A percentile compares a stretch with the other conserved stretches of the same genome.
phyloP scores from a whole-genome alignment of 2,113 vertebrate species.

The Galeopterus variegatus region DNA sequence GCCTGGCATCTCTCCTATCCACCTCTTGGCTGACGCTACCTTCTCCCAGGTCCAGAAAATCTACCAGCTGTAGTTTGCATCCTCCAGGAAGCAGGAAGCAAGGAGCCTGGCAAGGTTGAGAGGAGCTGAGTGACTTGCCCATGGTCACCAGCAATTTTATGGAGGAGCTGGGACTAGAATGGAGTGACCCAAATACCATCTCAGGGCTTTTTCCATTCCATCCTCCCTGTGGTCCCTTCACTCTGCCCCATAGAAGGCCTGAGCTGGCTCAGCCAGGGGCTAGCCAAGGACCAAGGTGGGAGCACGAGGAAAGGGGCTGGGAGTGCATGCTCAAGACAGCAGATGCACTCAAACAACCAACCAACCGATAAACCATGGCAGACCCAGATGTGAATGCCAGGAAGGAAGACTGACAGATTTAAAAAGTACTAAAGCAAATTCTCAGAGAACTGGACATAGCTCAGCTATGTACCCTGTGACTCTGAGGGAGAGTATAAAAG shows the following conservation, averaged over 20 bases:
- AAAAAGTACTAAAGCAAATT: not conserved
- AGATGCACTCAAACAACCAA: not conserved
- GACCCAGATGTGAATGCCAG: not conserved
- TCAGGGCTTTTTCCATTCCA: not conserved
- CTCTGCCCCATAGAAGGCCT: too few relatives aligned
- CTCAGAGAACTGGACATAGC: not conserved
- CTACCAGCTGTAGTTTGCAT: not conserved
- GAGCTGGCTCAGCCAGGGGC: not conserved
- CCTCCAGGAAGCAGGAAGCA: not conserved
- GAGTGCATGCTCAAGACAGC: not conserved
- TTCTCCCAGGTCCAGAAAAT: not conserved
- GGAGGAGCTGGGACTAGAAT: not conserved
- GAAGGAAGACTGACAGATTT: not conserved
- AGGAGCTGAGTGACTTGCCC: not conserved
- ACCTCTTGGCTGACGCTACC: not conserved
- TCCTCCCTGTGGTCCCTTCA: not conserved
- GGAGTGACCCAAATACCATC: not conserved
- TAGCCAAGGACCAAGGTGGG: not conserved
- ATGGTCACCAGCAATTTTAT: fast-evolving
- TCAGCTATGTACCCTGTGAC: not conserved
- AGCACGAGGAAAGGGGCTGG: not conserved
- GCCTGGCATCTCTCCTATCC: too few relatives aligned
- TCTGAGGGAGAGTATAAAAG: fast-evolving
- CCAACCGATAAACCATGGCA: not conserved
- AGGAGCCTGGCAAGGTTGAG: not conserved